phyloP scores from a whole-genome alignment of 1,140 invertebrate genomes.

The Lasioglossum albipes region DNA sequence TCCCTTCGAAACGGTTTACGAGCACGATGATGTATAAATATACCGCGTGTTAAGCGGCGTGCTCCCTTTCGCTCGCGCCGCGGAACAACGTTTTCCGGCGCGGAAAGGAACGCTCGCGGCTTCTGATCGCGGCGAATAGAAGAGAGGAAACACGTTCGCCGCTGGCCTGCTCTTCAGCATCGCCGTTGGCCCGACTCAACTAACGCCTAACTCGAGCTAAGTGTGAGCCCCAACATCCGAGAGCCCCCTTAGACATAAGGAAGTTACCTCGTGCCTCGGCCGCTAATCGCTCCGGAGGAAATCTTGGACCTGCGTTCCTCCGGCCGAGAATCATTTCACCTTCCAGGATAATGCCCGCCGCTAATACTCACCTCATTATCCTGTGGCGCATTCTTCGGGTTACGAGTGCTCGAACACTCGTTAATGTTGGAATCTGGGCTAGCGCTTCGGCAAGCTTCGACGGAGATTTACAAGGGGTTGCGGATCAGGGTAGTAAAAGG shows the following conservation, averaged over 20 bases:
- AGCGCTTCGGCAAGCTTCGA: not conserved
- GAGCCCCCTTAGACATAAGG: constrained; percentile 2
- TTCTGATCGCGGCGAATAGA: constrained; percentile 59
- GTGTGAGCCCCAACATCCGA: constrained; percentile 23
- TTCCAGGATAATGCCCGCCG: constrained; percentile 22
- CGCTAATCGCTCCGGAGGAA: constrained; percentile 68
- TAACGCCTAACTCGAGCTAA: constrained; percentile 57
- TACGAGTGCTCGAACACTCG: not conserved
- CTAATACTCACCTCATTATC: constrained; percentile 54
- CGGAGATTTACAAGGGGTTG: not conserved
- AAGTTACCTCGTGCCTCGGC: constrained; percentile 17
- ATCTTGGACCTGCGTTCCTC: constrained; percentile 45
- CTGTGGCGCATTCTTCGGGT: not conserved
- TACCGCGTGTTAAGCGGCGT: constrained; percentile 12
- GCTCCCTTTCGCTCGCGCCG: constrained; percentile 23
- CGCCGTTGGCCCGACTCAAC: constrained; percentile 43
- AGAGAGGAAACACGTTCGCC: constrained; percentile 30
- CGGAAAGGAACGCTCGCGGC: no score
- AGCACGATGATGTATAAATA: constrained; percentile 39
- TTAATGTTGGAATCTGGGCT: constrained; percentile 1
- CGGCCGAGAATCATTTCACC: not conserved
- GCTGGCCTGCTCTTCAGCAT: not conserved
- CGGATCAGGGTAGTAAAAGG: not conserved
- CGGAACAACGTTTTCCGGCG: no score
- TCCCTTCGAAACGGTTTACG: constrained; percentile 22